A percentile compares a stretch with the other conserved stretches of the same genome.
Conservation (phyloP, 2,113 vertebrate species). For the Psophia crepitans region DNA sequence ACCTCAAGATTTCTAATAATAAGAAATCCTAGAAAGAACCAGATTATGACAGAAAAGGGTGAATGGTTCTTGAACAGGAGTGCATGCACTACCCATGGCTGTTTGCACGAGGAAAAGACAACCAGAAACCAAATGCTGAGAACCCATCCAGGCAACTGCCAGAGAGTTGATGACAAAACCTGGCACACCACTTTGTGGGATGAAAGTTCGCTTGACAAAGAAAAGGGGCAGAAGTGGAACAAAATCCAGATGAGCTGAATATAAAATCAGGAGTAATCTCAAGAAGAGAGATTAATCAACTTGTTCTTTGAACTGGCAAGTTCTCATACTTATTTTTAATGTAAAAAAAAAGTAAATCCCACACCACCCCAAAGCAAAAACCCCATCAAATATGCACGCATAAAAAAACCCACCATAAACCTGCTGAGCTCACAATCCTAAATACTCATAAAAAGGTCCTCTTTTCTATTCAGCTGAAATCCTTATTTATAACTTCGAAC, state of each 20-base stretch:
- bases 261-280: background rate
- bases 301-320: background rate
- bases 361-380: background rate
- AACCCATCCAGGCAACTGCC: background rate
- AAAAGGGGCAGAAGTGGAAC: fast-evolving
- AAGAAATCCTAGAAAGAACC: background rate
- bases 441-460: background rate
- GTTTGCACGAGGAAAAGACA: background rate
- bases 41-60: fast-evolving
- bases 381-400: background rate
- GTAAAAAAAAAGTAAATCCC: fast-evolving
- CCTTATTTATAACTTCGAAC: background rate
- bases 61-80: background rate
- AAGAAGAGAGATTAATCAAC: background rate
- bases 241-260: background rate
- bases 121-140: background rate
- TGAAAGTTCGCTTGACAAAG: fast-evolving
- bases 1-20: background rate
- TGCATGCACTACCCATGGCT: fast-evolving
- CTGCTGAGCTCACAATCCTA: background rate
- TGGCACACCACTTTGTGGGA: background rate
- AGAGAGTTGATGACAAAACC: background rate
- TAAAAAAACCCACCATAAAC: no score
- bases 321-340: background rate
- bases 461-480: background rate